These are phyloP conservation scores for Sciurus niger DNA, from an alignment of 2,113 vertebrate species.

Conservation along the genomic window DNA sequence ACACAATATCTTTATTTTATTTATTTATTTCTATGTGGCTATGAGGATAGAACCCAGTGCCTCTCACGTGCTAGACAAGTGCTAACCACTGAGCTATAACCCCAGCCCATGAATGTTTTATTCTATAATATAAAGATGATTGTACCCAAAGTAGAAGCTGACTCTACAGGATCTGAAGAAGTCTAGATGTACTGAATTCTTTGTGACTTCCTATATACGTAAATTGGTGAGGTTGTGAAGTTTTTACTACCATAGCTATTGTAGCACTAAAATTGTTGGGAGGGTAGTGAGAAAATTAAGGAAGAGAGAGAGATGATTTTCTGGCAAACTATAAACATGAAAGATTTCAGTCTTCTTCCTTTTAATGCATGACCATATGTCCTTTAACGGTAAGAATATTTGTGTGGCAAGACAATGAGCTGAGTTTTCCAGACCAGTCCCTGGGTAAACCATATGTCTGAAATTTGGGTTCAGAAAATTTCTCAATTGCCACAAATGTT, in stretches of 20 bases:
- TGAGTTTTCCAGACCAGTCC: slow-evolving; percentile 8
- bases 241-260: not conserved
- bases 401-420: not conserved
- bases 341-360: slow-evolving; percentile 30
- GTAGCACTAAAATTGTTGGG: slow-evolving; percentile 35
- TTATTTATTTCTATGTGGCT: too few relatives aligned
- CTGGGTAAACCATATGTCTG: slow-evolving; percentile 35
- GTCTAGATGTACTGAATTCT: slow-evolving; percentile 2
- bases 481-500: slow-evolving; percentile 66
- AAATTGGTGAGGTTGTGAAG: not conserved
- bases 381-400: slow-evolving; percentile 9
- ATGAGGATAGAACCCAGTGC: too few relatives aligned
- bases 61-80: too few relatives aligned
- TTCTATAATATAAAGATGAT: not conserved
- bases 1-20: too few relatives aligned
- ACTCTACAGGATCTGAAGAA: not conserved
- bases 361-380: not conserved
- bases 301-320: not conserved
- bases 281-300: not conserved
- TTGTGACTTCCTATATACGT: not conserved
- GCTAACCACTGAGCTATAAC: too few relatives aligned
- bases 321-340: slow-evolving; percentile 23
- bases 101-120: slow-evolving; percentile 3
- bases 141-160: slow-evolving; percentile 28
- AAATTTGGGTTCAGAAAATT: slow-evolving; percentile 80